These are phyloP conservation scores for Agrilus biguttatus DNA, from an alignment of 2,888 invertebrate species.

Conservation along the genomic window DNA sequence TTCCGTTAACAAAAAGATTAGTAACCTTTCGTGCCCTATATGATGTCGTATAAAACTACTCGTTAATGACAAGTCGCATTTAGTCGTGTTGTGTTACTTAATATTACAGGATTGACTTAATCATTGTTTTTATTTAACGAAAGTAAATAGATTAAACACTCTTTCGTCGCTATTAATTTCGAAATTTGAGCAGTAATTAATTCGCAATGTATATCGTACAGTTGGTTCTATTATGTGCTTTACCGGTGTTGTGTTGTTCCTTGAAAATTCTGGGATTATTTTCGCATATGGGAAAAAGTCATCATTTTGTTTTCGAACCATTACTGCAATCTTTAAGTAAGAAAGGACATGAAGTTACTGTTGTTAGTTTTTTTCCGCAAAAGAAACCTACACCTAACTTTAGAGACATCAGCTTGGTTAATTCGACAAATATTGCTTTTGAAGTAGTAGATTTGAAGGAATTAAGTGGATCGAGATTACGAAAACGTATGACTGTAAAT, in stretches of 20 bases:
- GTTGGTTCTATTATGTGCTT: constrained; percentile 1
- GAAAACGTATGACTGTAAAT: constrained; percentile 1
- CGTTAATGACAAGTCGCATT: too few relatives aligned
- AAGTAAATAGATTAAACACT: not conserved
- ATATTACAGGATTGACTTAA: too few relatives aligned
- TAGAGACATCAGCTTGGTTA: constrained; percentile 8
- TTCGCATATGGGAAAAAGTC: constrained; percentile 55
- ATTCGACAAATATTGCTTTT: constrained; percentile 1
- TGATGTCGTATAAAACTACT: too few relatives aligned
- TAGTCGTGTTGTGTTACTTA: too few relatives aligned
- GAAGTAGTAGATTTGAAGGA: constrained; percentile 5
- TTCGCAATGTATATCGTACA: not conserved
- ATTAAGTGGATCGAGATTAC: constrained; percentile 1
- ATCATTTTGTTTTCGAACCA: constrained; percentile 49
- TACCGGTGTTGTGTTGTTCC: constrained; percentile 7
- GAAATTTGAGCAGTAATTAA: not conserved
- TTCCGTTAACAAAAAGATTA: too few relatives aligned
- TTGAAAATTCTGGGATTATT: constrained; percentile 49
- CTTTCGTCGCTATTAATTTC: not conserved
- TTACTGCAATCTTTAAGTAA: constrained; percentile 43
- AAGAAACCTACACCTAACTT: constrained; percentile 7
- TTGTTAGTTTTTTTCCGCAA: constrained; percentile 47
- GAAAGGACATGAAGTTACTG: constrained; percentile 52
- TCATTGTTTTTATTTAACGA: not conserved
- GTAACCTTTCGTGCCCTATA: too few relatives aligned